Evolutionary conservation across 2,888 invertebrate genomes (phyloP).

Genomic region (Aquatica leii): DNA sequence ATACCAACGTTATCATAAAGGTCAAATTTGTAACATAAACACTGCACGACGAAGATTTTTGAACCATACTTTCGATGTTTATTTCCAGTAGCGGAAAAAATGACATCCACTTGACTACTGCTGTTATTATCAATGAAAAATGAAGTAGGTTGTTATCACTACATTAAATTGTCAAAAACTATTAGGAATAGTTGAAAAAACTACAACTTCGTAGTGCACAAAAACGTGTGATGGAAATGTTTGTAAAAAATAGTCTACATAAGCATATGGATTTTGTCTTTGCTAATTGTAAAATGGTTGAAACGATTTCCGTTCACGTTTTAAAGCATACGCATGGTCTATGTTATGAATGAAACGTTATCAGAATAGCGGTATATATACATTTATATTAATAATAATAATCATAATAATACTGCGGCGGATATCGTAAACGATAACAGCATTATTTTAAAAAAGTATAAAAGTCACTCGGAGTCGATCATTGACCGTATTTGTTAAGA

Average conservation of each 20-base stretch:
- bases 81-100: slow-evolving; percentile 17
- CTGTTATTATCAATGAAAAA: slow-evolving; percentile 33
- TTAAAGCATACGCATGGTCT: slow-evolving; percentile 3
- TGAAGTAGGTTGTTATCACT: slow-evolving; percentile 35
- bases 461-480: slow-evolving; percentile 49
- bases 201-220: slow-evolving; percentile 2
- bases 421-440: slow-evolving; percentile 46
- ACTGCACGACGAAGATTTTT: slow-evolving; percentile 20
- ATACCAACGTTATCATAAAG: slow-evolving; percentile 4
- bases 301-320: slow-evolving; percentile 20
- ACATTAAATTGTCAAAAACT: slow-evolving; percentile 37
- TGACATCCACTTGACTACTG: slow-evolving; percentile 17
- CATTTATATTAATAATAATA: no score
- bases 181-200: slow-evolving; percentile 3
- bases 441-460: slow-evolving; percentile 36
- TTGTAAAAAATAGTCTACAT: not conserved
- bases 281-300: slow-evolving; percentile 10
- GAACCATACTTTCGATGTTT: slow-evolving; percentile 23
- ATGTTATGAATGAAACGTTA: slow-evolving; percentile 41
- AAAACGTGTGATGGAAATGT: slow-evolving; percentile 27
- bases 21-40: slow-evolving; percentile 2
- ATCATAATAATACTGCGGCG: slow-evolving; percentile 43
- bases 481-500: slow-evolving; percentile 45
- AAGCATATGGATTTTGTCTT: slow-evolving; percentile 11
- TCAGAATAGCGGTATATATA: slow-evolving; percentile 35